Base-by-base conservation (phyloP, 2,113 vertebrate species). In the Choloepus hoffmanni region DNA sequence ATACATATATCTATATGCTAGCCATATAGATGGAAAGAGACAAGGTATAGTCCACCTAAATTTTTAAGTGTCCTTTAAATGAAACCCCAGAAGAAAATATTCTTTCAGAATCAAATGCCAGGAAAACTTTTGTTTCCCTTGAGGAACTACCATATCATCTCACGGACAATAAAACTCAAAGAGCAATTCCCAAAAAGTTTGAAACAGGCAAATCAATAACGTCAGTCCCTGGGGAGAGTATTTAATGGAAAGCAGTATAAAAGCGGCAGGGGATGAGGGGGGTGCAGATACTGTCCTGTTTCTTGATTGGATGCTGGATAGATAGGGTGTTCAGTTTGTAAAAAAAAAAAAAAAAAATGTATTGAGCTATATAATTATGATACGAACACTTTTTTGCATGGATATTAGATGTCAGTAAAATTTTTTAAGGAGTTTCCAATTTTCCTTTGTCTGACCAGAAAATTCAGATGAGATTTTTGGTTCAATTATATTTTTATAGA, bases 51-150 rank as follows among this genome's bases (percentile, higher is more conserved):
- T 23, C 74, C 50, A 63, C n/a, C 73, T 36, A 40, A 58, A 36
- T 70, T 65, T 81, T 87, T 76, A 36, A 55, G 19, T 30, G 67
- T 43, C 33, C 67, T 24, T 95, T 88, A 79, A 92, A 48, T 45
- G 60, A 89, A 94, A 85, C 15, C 28, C 30, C 40, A 30, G 74
- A n/a, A 24, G 68, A 90, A 94, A 92, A 60, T 43, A 86, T 19
- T 70, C 16, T 90, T 95, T 83, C 15, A 79, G 74, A 86, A 76
- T 58, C 30, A 84, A 94, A 89, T 74, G 28, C 58, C 70, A 68
- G 48, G 55, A 79, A 84, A 92, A 33, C 11, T 8, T 43, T 15
- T 48, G 2, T 74, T 84, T 74, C 83, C 58, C 48, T 95, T 95
- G 45, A 55, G 45, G 13, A 89, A 55, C 28, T 33, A 87, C 43